phyloP scores from a whole-genome alignment of 2,797 vertebrate genomes.

The Girardinus metallicus region DNA sequence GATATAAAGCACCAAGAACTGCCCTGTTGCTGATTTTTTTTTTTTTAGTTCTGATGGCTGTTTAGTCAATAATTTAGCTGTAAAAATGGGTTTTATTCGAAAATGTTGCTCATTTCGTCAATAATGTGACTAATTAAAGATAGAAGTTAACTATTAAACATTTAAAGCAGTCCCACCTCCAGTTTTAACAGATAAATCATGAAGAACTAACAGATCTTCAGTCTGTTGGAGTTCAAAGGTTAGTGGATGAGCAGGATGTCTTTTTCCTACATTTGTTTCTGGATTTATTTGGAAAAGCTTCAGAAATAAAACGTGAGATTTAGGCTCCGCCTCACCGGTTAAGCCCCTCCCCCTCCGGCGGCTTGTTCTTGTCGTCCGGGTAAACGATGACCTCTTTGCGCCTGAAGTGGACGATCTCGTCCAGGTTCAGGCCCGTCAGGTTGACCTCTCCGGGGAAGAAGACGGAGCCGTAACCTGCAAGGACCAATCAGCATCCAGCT shows the following conservation, averaged over 20 bases:
- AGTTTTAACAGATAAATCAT: background rate
- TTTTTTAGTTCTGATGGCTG: too few species aligned
- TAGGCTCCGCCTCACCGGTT: slow-evolving; percentile 83
- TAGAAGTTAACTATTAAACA: background rate
- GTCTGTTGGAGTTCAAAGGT: background rate
- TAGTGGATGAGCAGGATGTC: background rate
- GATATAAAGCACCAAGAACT: too few species aligned
- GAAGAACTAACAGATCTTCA: background rate
- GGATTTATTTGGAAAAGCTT: background rate
- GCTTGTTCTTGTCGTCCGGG: slow-evolving; percentile 90
- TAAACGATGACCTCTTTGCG: slow-evolving; percentile 97
- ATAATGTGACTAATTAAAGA: background rate
- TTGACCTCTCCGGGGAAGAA: slow-evolving; percentile 93
- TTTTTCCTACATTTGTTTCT: background rate
- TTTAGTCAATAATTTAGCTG: background rate
- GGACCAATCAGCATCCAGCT: slow-evolving; percentile 18
- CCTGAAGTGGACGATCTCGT: slow-evolving; percentile 94
- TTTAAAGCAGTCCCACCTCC: background rate
- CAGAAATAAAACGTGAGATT: background rate
- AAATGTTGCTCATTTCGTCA: background rate
- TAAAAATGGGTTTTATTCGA: too few species aligned
- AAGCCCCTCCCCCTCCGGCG: slow-evolving; percentile 88
- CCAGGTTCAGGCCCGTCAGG: slow-evolving; percentile 88
- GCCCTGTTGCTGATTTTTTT: too few species aligned
- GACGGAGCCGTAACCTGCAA: slow-evolving; percentile 91